Evolutionary conservation across 2,888 invertebrate species (phyloP).

Genomic region (Anthoptus insignis): DNA sequence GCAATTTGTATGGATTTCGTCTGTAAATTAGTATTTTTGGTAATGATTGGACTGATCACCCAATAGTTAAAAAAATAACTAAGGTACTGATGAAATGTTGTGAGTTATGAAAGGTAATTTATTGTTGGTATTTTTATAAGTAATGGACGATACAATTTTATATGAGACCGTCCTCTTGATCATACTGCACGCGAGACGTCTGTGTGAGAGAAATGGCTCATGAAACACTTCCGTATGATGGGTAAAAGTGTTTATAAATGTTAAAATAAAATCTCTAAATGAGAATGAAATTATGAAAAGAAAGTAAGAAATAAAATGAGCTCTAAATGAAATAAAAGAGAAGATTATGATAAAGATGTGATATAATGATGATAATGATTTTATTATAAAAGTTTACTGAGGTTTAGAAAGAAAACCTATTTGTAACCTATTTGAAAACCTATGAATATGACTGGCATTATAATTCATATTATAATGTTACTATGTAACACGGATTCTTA

Average conservation of each 20-base stretch:
- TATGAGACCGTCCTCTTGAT: neutral
- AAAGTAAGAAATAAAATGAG: no score
- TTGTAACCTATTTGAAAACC: no score
- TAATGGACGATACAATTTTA: neutral
- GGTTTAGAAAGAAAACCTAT: no score
- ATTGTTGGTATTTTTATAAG: neutral
- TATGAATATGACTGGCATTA: no score
- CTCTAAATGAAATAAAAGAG: no score
- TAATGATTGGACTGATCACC: neutral
- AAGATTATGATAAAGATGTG: no score
- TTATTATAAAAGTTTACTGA: no score
- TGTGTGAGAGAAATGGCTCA: neutral
- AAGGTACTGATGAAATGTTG: neutral
- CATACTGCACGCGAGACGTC: neutral
- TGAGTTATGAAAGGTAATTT: neutral
- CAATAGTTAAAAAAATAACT: neutral
- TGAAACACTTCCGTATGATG: neutral
- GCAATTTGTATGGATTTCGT: neutral
- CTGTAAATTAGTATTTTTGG: conserved; percentile 1
- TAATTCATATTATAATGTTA: no score
- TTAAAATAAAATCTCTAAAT: neutral
- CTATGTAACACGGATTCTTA: no score
- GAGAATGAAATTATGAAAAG: no score
- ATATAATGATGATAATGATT: no score
- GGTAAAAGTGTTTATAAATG: no score